Evolutionary conservation across 2,113 vertebrate species (phyloP).

Genomic region (Pogonocichla stellata): DNA sequence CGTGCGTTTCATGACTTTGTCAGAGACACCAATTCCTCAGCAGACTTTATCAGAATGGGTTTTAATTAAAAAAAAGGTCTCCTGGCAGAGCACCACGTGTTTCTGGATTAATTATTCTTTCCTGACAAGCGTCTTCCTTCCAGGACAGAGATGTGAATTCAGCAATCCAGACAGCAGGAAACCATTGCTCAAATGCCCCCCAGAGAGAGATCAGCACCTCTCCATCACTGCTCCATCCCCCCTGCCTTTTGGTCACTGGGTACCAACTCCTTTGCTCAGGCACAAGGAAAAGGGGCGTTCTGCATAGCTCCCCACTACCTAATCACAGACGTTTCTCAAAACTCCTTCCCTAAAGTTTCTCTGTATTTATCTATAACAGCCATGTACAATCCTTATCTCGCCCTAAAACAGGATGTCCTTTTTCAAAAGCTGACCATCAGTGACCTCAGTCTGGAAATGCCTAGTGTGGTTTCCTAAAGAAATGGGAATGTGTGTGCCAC

Average conservation of each 20-base stretch:
- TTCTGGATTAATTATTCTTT: conserved; percentile 49
- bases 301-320: neutral
- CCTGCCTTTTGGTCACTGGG: neutral
- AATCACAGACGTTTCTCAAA: neutral
- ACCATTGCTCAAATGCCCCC: neutral
- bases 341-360: neutral
- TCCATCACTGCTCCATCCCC: neutral
- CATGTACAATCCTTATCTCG: too few relatives aligned
- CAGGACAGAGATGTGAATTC: neutral
- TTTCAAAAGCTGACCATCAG: neutral
- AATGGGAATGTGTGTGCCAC: neutral
- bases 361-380: neutral
- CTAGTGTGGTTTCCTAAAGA: neutral
- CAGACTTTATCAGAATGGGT: neutral
- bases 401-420: neutral
- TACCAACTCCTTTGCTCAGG: neutral
- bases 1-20: neutral
- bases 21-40: neutral
- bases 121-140: neutral
- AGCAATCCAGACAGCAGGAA: neutral
- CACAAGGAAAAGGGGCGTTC: neutral
- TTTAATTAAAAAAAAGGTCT: conserved; percentile 55
- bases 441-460: neutral
- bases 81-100: neutral
- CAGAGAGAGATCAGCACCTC: neutral